Percentiles rank a stretch among this genome's conserved stretches.
Evolutionary conservation across 1,140 invertebrate genomes (phyloP).

Genomic region (Orchesella cincta): DNA sequence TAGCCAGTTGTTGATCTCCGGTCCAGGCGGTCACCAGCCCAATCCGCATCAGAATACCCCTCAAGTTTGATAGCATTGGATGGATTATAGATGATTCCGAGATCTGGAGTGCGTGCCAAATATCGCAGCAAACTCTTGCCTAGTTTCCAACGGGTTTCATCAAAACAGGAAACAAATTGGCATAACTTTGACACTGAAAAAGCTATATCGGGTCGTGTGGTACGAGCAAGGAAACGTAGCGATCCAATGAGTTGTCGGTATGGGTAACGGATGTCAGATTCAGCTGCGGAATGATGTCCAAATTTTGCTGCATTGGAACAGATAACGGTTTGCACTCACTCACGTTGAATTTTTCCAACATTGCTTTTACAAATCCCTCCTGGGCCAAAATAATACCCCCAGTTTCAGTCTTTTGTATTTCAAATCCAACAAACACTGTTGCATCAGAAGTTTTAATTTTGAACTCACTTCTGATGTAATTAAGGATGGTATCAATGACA

Average conservation of each 20-base stretch:
- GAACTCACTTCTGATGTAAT: slow-evolving; percentile 13
- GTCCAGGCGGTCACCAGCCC: slow-evolving; percentile 53
- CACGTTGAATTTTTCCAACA: slow-evolving; percentile 55
- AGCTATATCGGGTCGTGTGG: slow-evolving; percentile 30
- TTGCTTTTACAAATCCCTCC: slow-evolving; percentile 53
- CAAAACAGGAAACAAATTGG: slow-evolving; percentile 53
- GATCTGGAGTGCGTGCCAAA: slow-evolving; percentile 51
- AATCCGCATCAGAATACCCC: slow-evolving; percentile 57
- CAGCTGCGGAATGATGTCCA: background rate
- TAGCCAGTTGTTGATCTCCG: slow-evolving; percentile 56
- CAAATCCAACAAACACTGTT: slow-evolving; percentile 14
- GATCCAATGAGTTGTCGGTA: slow-evolving; percentile 36
- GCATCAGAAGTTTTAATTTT: background rate
- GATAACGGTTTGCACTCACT: slow-evolving; percentile 52
- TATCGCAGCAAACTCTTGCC: slow-evolving; percentile 50
- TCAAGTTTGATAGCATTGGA: slow-evolving; percentile 52
- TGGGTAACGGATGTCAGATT: slow-evolving; percentile 14
- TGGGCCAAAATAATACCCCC: slow-evolving; percentile 45
- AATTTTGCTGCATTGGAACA: slow-evolving; percentile 47
- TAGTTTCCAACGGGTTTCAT: slow-evolving; percentile 52
- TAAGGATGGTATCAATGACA: slow-evolving; percentile 10
- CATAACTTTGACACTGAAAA: slow-evolving; percentile 53
- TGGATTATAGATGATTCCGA: slow-evolving; percentile 54
- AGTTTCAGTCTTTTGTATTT: background rate
- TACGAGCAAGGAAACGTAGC: slow-evolving; percentile 11